These are phyloP conservation scores for Stramonita haemastoma DNA, from an alignment of 2,888 invertebrate species.

Conservation along the genomic window DNA sequence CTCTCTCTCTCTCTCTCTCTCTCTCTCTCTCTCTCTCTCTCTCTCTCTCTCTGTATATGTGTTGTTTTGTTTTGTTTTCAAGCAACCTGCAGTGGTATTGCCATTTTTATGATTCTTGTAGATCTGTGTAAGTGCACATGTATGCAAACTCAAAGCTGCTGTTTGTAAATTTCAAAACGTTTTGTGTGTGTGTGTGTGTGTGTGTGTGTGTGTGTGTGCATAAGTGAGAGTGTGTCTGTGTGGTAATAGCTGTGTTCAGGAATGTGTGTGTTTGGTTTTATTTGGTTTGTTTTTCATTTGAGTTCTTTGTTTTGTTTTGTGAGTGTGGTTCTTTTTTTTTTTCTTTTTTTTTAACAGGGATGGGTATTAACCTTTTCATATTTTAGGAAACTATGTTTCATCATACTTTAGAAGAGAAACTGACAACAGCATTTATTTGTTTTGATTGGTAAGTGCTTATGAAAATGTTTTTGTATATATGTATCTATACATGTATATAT, in stretches of 20 bases:
- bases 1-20: constrained; percentile 44
- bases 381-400: too few species aligned
- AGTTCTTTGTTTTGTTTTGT: too few species aligned
- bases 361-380: too few species aligned
- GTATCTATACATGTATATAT: too few species aligned
- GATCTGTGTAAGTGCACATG: not conserved
- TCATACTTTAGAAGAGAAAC: too few species aligned
- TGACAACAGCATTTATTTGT: too few species aligned
- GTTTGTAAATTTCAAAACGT: not conserved
- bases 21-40: not conserved
- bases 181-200: not conserved
- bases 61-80: not conserved
- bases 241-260: not conserved
- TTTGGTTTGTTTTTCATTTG: too few species aligned
- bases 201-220: not conserved
- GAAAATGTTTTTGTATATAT: not conserved
- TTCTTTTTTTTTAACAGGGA: not conserved
- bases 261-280: not conserved
- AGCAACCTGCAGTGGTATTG: not conserved
- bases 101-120: not conserved
- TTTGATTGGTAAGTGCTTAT: not conserved
- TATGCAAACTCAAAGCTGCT: not conserved
- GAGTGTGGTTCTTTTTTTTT: not conserved
- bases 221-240: not conserved
- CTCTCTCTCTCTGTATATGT: too few species aligned